Conservation (phyloP, 2,888 invertebrate species). For the Oxytorus armatus region DNA sequence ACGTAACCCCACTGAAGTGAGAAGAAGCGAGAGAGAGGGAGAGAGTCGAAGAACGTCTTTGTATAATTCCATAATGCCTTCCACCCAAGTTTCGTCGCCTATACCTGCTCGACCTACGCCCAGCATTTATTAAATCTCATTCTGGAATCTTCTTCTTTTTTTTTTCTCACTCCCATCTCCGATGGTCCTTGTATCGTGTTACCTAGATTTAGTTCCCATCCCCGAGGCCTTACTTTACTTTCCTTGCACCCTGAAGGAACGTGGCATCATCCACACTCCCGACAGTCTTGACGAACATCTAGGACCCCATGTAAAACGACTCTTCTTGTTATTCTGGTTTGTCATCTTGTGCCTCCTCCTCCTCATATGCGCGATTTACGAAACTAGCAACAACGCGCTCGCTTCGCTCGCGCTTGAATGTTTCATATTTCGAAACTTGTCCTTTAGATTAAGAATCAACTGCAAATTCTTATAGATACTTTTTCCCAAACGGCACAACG, state of each 20-base stretch:
- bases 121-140: constrained; percentile 82
- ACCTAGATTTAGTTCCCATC: constrained; percentile 64
- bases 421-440: too few species aligned
- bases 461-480: too few species aligned
- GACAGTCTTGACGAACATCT: background rate
- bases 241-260: constrained; percentile 20
- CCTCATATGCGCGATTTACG: background rate
- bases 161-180: constrained; percentile 50
- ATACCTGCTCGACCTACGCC: constrained; percentile 69
- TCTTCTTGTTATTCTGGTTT: background rate
- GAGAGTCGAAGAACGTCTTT: constrained; percentile 71
- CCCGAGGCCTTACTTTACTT: too few species aligned
- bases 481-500: too few species aligned
- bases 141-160: constrained; percentile 73
- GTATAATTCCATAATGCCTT: constrained; percentile 61
- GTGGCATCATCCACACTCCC: background rate
- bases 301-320: background rate
- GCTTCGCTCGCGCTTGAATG: too few species aligned
- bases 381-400: background rate
- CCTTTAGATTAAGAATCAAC: too few species aligned
- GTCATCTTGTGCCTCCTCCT: background rate
- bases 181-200: constrained; percentile 74
- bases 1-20: constrained; percentile 50
- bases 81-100: constrained; percentile 71
- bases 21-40: constrained; percentile 4